A percentile compares a stretch with the other conserved stretches of the same genome.
phyloP scores from a whole-genome alignment of 2,888 invertebrate genomes.

The Tupiocoris notatus region DNA sequence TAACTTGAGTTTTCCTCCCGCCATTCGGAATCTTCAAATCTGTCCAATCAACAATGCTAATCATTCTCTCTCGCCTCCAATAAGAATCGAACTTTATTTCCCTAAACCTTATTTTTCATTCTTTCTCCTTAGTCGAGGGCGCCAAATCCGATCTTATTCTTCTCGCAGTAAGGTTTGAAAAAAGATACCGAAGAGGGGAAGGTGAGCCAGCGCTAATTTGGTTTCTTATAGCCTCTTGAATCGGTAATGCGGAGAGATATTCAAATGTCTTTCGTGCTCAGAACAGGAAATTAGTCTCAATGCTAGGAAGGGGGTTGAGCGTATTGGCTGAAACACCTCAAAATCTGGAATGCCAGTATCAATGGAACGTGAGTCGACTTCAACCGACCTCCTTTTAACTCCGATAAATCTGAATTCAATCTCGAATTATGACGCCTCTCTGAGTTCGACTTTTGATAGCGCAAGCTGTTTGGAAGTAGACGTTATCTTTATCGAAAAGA shows the following conservation, averaged over 20 bases:
- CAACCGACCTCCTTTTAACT: slow-evolving; percentile 2
- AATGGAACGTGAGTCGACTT: slow-evolving; percentile 37
- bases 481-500: too few species aligned
- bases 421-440: not conserved
- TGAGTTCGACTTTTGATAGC: not conserved
- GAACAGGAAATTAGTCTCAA: slow-evolving; percentile 48
- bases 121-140: not conserved
- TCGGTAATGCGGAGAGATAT: slow-evolving; percentile 45
- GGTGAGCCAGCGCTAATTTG: slow-evolving; percentile 43
- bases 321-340: slow-evolving; percentile 41
- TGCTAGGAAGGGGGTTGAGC: slow-evolving; percentile 10
- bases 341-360: slow-evolving; percentile 32
- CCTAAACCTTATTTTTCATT: slow-evolving; percentile 12
- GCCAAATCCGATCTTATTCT: slow-evolving; percentile 33
- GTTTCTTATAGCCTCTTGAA: slow-evolving; percentile 46
- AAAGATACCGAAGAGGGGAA: slow-evolving; percentile 18
- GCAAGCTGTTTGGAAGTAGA: too few species aligned
- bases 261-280: slow-evolving; percentile 45
- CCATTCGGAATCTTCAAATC: not conserved
- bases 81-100: slow-evolving; percentile 30
- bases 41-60: slow-evolving; percentile 49
- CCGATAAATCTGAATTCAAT: not conserved
- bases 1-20: too few species aligned
- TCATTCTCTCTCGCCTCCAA: slow-evolving; percentile 42
- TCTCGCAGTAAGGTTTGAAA: not conserved